Conservation (phyloP, 2,888 invertebrate species). For the Listrodromus nycthemerus region DNA sequence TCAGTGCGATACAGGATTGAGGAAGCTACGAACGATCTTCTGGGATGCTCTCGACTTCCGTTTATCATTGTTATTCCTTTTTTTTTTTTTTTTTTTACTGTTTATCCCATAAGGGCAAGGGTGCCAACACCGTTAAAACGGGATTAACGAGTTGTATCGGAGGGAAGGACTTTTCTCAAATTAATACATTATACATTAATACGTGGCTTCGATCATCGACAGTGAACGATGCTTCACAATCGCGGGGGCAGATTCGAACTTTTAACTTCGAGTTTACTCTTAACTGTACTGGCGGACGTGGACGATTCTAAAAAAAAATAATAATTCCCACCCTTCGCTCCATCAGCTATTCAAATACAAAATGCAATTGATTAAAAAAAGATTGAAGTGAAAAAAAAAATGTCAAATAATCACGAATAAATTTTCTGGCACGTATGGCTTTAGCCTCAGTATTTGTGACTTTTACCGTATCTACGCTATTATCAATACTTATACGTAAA, state of each 20-base stretch:
- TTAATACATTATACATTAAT: not conserved
- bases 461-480: slow-evolving; percentile 61
- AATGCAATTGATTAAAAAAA: not conserved
- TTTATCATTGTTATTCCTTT: slow-evolving; percentile 10
- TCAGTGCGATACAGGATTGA: slow-evolving; percentile 73
- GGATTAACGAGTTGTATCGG: slow-evolving; percentile 5
- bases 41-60: slow-evolving; percentile 30
- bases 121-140: slow-evolving; percentile 13
- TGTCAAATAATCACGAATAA: slow-evolving; percentile 31
- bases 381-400: not conserved
- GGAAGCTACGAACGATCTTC: slow-evolving; percentile 56
- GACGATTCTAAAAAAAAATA: slow-evolving; percentile 45
- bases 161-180: not conserved
- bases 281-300: slow-evolving; percentile 48
- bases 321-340: slow-evolving; percentile 19
- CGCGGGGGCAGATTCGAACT: not conserved
- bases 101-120: slow-evolving; percentile 12
- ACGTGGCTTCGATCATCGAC: slow-evolving; percentile 21
- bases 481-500: slow-evolving; percentile 48
- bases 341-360: slow-evolving; percentile 23
- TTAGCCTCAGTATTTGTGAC: slow-evolving; percentile 62
- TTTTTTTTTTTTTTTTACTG: not conserved
- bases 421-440: slow-evolving; percentile 60
- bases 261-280: slow-evolving; percentile 32
- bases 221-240: slow-evolving; percentile 33